These are phyloP conservation scores for Orthosia cruda DNA, from an alignment of 2,888 invertebrate species.

Conservation along the genomic window DNA sequence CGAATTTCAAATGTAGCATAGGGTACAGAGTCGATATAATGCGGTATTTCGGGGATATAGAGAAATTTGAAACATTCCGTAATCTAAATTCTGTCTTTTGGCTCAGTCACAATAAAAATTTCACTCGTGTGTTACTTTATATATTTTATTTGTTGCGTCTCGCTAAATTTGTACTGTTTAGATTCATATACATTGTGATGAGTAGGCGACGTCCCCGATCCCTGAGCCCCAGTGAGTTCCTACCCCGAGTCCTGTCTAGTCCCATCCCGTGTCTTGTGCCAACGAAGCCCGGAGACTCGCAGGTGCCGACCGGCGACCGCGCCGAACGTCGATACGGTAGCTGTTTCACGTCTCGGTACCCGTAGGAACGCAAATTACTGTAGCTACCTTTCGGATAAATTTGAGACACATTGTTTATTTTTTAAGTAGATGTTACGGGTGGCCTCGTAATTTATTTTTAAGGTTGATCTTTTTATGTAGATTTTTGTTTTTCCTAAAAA, in stretches of 20 bases:
- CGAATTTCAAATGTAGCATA: slow-evolving; percentile 82
- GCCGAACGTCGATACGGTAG: slow-evolving; percentile 59
- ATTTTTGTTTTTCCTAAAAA: slow-evolving; percentile 86
- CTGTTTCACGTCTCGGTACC: slow-evolving; percentile 76
- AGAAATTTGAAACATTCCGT: slow-evolving; percentile 88
- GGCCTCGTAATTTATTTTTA: slow-evolving; percentile 89
- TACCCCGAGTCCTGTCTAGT: slow-evolving; percentile 89
- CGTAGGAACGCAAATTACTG: slow-evolving; percentile 77
- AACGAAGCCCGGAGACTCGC: slow-evolving; percentile 86
- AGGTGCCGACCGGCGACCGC: slow-evolving; percentile 70
- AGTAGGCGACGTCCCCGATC: slow-evolving; percentile 74
- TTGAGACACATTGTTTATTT: slow-evolving; percentile 82
- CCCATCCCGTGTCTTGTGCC: slow-evolving; percentile 89
- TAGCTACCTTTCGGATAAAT: slow-evolving; percentile 76
- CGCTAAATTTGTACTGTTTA: slow-evolving; percentile 62
- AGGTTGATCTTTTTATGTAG: slow-evolving; percentile 86
- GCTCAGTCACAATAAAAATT: slow-evolving; percentile 75
- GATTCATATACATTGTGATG: slow-evolving; percentile 61
- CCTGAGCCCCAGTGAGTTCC: slow-evolving; percentile 83
- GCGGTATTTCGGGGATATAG: slow-evolving; percentile 85
- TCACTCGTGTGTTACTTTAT: slow-evolving; percentile 68
- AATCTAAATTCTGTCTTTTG: slow-evolving; percentile 82
- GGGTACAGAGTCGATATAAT: slow-evolving; percentile 78
- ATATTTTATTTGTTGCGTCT: slow-evolving; percentile 66
- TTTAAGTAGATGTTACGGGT: slow-evolving; percentile 88